A percentile compares a stretch with the other conserved stretches of the same genome.
phyloP scores from a whole-genome alignment of 2,113 vertebrate genomes.

The Saguinus midas region DNA sequence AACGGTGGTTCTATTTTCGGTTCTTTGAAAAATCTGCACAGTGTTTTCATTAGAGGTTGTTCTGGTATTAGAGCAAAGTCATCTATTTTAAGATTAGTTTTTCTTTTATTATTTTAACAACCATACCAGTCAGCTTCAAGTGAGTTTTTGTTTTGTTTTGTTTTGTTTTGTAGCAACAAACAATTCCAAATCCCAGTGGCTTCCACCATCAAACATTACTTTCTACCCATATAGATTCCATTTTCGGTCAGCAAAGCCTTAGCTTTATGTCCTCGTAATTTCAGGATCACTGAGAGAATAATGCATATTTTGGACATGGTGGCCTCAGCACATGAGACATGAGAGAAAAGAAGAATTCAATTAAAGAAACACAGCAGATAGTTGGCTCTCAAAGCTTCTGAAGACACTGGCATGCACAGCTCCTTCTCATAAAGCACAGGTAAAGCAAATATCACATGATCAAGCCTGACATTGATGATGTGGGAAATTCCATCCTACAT shows the following conservation, averaged over 20 bases:
- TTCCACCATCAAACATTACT: background rate
- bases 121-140: background rate
- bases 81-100: background rate
- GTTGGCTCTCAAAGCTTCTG: background rate
- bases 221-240: background rate
- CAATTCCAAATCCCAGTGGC: background rate
- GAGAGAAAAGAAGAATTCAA: accelerated
- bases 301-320: background rate
- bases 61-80: background rate
- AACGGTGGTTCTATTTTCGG: no score
- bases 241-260: background rate
- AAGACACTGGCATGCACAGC: accelerated
- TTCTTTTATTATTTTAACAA: background rate
- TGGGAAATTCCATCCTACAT: background rate
- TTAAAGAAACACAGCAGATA: background rate
- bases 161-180: background rate
- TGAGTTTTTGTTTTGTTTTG: background rate
- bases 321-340: background rate
- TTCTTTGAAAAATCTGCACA: no score
- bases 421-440: no score
- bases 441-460: accelerated
- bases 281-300: background rate
- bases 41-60: no score
- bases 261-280: background rate
- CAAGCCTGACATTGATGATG: no score